These are phyloP conservation scores for Tenebrio molitor DNA, from an alignment of 1,140 invertebrate species.

Conservation along the genomic window DNA sequence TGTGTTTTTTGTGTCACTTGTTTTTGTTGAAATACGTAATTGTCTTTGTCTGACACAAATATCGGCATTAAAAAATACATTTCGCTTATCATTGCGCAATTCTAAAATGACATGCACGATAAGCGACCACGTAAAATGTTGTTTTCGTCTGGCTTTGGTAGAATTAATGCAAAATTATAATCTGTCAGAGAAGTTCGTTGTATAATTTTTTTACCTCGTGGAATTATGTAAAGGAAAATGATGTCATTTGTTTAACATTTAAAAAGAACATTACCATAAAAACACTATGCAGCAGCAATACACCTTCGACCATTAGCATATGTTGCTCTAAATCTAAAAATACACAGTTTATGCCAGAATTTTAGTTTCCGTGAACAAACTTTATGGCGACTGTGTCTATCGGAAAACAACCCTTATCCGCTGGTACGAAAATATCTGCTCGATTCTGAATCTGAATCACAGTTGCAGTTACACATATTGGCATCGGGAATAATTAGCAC, in stretches of 20 bases:
- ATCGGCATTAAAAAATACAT: no score
- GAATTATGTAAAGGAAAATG: slow-evolving; percentile 20
- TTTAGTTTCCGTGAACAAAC: not conserved
- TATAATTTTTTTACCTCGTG: not conserved
- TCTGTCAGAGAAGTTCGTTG: not conserved
- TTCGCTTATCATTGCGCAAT: no score
- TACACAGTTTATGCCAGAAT: slow-evolving; percentile 11
- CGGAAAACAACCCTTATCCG: not conserved
- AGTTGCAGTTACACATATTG: no score
- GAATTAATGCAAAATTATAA: not conserved
- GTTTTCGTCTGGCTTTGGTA: not conserved
- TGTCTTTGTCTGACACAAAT: no score
- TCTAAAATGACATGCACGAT: no score
- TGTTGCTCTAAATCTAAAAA: slow-evolving; percentile 25
- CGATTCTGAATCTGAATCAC: no score
- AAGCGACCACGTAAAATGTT: no score
- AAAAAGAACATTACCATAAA: slow-evolving; percentile 38
- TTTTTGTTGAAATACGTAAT: no score
- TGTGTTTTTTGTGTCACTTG: no score
- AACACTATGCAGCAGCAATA: slow-evolving; percentile 20
- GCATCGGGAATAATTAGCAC: not conserved
- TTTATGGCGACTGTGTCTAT: not conserved
- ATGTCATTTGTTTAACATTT: slow-evolving; percentile 41
- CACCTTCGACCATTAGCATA: slow-evolving; percentile 27
- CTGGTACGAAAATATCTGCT: no score